Evolutionary conservation across 2,888 invertebrate genomes (phyloP), one percentile per base, ranked within the genome.

Genomic region (Eulithis testata): DNA sequence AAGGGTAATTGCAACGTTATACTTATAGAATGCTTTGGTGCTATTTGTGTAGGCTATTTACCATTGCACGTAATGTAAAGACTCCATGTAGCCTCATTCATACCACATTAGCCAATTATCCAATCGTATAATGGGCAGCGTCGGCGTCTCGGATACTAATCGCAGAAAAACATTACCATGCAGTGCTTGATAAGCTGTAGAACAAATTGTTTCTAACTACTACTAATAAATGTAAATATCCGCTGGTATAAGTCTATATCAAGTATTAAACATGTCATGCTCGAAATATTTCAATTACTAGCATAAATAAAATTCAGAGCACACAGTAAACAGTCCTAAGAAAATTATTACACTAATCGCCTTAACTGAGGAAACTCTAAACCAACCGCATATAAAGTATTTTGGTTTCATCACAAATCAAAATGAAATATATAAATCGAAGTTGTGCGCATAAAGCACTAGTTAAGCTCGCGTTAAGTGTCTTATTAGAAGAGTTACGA

Each of bases 401-500:
- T 83, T 86, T 73, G 80, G 83, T 82, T 81, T 84, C 76, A 81
- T 85, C 76, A 89, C 88, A 90, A 88, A 89, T 89, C 87, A 89
- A 85, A 87, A 88, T 88, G 85, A 89, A 83, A 87, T 87, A 87
- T 87, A 81, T 79, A 83, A 69, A 86, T 83, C 77, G 81, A 85
- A 85, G 84, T 85, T 84, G 84, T 83, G 79, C 78, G 82, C 84
- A 85, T 86, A 87, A 85, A 85, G 86, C 85, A 82, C 85, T 85
- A 85, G 82, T 86, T 86, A 88, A 85, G 82, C 85, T 85, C 82
- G 83, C 85, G 87, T 89, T 86, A 88, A 86, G 80, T 89, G 86
- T 88, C 88, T 88, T 89, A 88, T 87, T 87, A 86, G 83, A 88
- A 89, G 88, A 91, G 83, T 90, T 90, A 90, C 87, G 89, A 85